Conservation (phyloP, 2,797 vertebrate genomes). For the Triplophysa yarkandensis region DNA sequence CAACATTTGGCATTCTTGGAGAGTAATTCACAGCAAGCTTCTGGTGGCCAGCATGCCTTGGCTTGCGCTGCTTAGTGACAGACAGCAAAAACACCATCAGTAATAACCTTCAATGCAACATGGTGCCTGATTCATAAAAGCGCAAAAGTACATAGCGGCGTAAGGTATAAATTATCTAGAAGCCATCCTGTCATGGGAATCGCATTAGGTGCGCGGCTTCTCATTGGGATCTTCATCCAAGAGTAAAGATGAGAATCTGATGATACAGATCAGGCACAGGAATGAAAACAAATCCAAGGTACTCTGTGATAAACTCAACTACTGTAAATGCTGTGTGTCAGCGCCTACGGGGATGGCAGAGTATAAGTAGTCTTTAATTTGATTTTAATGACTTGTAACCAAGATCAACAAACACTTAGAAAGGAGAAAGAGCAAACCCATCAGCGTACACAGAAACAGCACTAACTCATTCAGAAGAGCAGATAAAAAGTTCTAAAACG, state of each 20-base stretch:
- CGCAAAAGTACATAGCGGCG: conserved; percentile 14
- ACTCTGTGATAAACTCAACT: background rate
- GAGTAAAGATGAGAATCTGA: background rate
- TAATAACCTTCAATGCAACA: conserved; percentile 57
- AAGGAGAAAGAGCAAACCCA: background rate
- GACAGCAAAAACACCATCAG: conserved; percentile 64
- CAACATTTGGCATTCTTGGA: conserved; percentile 71
- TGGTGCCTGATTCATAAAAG: conserved; percentile 19
- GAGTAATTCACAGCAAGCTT: conserved; percentile 68
- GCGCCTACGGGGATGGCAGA: background rate
- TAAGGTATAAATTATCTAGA: conserved; percentile 4
- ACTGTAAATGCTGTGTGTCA: background rate
- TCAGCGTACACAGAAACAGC: background rate
- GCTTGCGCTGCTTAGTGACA: conserved; percentile 71
- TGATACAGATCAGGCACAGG: background rate
- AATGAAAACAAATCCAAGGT: conserved; percentile 5
- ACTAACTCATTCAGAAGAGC: background rate
- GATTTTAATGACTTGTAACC: background rate
- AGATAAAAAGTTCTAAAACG: too few relatives aligned
- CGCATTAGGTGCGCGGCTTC: background rate
- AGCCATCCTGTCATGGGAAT: background rate
- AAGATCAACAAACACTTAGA: background rate
- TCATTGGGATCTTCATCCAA: background rate
- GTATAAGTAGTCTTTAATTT: background rate
- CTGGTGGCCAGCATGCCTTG: conserved; percentile 68